A percentile compares a stretch with the other conserved stretches of the same genome.
These are phyloP conservation scores for Propithecus perrieri DNA, from an alignment of 2,797 vertebrate species.

Conservation along the genomic window DNA sequence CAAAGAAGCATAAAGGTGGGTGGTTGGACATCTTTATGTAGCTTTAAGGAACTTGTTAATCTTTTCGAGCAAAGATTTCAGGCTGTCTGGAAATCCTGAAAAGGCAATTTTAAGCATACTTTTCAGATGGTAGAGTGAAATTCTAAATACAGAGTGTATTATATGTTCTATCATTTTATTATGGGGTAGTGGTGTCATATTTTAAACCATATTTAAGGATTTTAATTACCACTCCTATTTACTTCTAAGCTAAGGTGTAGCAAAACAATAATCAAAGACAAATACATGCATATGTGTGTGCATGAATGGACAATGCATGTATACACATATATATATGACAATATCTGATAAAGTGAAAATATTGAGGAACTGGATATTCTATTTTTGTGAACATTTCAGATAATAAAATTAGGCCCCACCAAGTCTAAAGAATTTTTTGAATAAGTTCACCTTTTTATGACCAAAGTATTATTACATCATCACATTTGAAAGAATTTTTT, in stretches of 20 bases:
- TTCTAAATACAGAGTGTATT: neutral
- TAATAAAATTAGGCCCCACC: neutral
- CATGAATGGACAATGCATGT: neutral
- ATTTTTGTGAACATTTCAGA: neutral
- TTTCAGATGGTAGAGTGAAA: neutral
- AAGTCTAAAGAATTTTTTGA: neutral
- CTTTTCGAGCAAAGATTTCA: conserved; percentile 4
- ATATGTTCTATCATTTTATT: neutral
- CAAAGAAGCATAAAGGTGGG: neutral
- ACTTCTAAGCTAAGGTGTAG: neutral
- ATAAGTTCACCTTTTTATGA: neutral
- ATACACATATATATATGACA: too few relatives aligned
- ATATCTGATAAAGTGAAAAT: neutral
- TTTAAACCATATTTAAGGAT: neutral
- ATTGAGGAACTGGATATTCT: neutral
- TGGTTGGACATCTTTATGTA: neutral
- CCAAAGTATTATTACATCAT: neutral
- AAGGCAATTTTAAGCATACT: neutral
- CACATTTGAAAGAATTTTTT: neutral
- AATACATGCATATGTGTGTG: neutral
- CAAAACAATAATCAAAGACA: neutral
- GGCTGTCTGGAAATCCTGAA: neutral
- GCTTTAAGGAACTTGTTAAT: neutral
- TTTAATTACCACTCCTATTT: neutral
- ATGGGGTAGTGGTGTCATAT: too few relatives aligned